Evolutionary conservation across 1,140 invertebrate genomes (phyloP), one percentile per base, ranked within the genome.

Genomic region (Scaptomyza montana): DNA sequence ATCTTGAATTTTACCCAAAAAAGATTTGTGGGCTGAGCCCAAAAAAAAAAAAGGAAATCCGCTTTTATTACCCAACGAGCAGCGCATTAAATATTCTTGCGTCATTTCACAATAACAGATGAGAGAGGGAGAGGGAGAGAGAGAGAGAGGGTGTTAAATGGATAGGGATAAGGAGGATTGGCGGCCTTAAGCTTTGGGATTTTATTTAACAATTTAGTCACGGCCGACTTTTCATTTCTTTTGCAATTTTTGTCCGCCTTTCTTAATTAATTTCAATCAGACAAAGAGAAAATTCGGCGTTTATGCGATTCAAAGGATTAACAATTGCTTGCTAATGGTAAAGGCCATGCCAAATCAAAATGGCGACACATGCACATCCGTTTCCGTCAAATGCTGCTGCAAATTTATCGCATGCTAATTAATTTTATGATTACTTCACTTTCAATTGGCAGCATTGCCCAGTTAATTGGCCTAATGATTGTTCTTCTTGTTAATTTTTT

Each of bases 121-220:
- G 12, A n/a, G 36, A 28, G n/a, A 16, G 12, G 21, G 36, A 28
- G n/a, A 46, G 36, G 5, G 6, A 13, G 60, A 53, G 28, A 10
- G 19, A 25, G 21, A 25, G 25, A 5, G 2, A n/a, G n/a, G 45
- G 16, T 3, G 45, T 25, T 25, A 12, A 46, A 28, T 6, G 49
- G 25, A 51, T 33, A 12, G 30, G 49, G 8, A 9, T n/a, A 6
- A 12, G 19, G 47, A 25, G 47, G n/a, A 12, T 50, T 50, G 9
- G 10, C 1, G 30, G 5, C 47, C 47, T 25, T n/a, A 30, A 51
- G 25, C 30, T 51, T 25, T 12, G 25, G 25, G 39, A n/a, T 43
- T 77, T 85, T 85, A 69, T 77, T 85, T 85, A 74, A 86, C 77
- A 86, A 87, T 87, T 87, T 56, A 66, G 82, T 87, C 82, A 87